Conservation (phyloP, 1,140 invertebrate genomes). For the Chrysopa pallens region DNA sequence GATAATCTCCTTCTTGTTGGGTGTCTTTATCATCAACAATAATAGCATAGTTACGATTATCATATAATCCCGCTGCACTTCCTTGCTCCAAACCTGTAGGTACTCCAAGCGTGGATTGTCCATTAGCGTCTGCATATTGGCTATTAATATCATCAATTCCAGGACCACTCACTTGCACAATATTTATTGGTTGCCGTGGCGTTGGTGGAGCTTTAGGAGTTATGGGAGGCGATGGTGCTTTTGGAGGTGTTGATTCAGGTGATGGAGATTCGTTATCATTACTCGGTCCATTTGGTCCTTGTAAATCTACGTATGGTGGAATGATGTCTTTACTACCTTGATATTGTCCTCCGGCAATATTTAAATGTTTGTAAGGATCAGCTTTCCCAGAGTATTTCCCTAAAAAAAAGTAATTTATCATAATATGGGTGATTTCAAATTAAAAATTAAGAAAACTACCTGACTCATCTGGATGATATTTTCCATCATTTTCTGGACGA, state of each 20-base stretch:
- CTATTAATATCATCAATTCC: not conserved
- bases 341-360: not conserved
- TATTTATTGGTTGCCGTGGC: not conserved
- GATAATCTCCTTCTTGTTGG: constrained; percentile 32
- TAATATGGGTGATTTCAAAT: not conserved
- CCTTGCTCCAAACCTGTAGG: not conserved
- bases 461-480: constrained; percentile 7
- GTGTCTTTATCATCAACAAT: constrained; percentile 34
- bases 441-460: not conserved
- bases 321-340: not conserved
- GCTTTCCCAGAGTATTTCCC: constrained; percentile 5
- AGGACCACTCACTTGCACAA: not conserved
- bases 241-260: too few relatives aligned
- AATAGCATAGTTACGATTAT: constrained; percentile 36
- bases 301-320: not conserved
- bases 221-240: too few relatives aligned
- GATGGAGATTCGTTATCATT: not conserved
- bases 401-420: not conserved
- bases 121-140: not conserved
- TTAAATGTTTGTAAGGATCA: not conserved
- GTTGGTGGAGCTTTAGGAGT: not conserved
- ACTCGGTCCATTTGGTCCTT: not conserved
- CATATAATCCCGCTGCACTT: constrained; percentile 11
- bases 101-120: not conserved
- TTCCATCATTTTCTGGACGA: constrained; percentile 6